phyloP scores from a whole-genome alignment of 2,113 vertebrate species.

The Mixornis gularis region DNA sequence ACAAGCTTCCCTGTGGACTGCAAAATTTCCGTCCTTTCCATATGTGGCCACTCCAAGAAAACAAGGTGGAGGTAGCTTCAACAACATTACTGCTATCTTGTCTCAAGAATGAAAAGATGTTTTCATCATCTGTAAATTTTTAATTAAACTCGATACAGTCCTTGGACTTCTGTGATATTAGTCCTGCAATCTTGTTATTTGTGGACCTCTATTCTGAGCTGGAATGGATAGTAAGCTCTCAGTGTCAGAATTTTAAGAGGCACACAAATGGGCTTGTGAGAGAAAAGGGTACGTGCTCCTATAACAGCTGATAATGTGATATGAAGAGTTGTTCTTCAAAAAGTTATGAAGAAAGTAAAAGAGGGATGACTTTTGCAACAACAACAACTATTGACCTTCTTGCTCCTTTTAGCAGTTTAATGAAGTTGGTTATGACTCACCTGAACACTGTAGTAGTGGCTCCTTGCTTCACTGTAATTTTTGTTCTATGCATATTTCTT shows the following conservation, averaged over 20 bases:
- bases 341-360: constrained; percentile 11
- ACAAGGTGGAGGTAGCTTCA: neutral
- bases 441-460: neutral
- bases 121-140: neutral
- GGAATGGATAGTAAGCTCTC: neutral
- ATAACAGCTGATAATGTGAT: neutral
- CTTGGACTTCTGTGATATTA: neutral
- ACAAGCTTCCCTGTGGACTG: neutral
- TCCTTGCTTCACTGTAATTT: neutral
- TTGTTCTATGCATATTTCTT: neutral
- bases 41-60: neutral
- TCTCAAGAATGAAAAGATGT: neutral
- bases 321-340: neutral
- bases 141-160: neutral
- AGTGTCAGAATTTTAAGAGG: neutral
- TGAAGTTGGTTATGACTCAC: neutral
- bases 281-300: neutral
- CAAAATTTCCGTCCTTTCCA: neutral
- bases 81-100: neutral
- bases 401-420: constrained; percentile 1
- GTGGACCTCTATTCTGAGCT: neutral
- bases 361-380: neutral
- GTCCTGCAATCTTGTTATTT: neutral
- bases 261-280: neutral
- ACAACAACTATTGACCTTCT: neutral